Conservation (phyloP, 2,797 vertebrate genomes). For the Rhadinocentrus ornatus region DNA sequence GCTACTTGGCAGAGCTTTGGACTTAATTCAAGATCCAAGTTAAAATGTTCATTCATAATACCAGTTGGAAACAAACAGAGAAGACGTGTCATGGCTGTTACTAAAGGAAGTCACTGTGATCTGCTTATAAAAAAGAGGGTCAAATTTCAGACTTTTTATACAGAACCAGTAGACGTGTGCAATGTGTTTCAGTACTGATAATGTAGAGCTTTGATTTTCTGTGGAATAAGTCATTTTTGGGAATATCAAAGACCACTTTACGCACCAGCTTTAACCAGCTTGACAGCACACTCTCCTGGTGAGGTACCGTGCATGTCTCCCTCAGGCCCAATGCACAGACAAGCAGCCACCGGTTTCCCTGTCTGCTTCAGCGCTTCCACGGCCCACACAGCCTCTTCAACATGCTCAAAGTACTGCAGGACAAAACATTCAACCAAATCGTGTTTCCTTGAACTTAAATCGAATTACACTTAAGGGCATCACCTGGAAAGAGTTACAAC, state of each 20-base stretch:
- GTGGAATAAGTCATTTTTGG: background rate
- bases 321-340: constrained; percentile 92
- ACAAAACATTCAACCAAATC: constrained; percentile 19
- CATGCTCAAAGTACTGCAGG: constrained; percentile 95
- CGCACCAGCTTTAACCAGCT: constrained; percentile 92
- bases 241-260: background rate
- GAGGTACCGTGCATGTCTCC: constrained; percentile 91
- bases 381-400: constrained; percentile 97
- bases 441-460: background rate
- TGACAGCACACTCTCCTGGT: constrained; percentile 91
- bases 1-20: background rate
- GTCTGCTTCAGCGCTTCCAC: constrained; percentile 91
- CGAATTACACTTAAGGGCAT: background rate
- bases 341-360: constrained; percentile 91
- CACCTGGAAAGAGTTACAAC: background rate
- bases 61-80: background rate
- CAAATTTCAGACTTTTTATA: background rate
- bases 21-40: background rate
- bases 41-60: background rate
- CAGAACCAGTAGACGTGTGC: background rate
- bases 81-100: background rate
- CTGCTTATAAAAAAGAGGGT: background rate
- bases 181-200: background rate
- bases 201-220: too few species aligned
- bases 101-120: too few species aligned